Evolutionary conservation across 2,113 vertebrate genomes (phyloP).

Genomic region (Sisor rabdophorus): DNA sequence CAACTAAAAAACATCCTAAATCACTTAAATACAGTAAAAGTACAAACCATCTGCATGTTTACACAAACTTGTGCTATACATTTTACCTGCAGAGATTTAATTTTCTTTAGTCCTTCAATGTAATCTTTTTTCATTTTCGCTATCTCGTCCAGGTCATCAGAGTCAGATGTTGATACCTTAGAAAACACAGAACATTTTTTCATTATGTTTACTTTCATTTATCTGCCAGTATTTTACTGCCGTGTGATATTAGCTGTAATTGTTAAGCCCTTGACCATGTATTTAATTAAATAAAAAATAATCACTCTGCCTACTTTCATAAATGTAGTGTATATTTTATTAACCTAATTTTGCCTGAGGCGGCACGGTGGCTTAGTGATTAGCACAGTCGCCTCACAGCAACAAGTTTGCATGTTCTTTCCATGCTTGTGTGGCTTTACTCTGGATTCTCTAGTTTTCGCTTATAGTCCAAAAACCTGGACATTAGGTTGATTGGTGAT

Average conservation of each 20-base stretch:
- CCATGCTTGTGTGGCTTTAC: too few species aligned
- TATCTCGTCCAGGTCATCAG: slow-evolving; percentile 73
- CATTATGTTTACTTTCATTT: neutral
- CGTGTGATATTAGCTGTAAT: neutral
- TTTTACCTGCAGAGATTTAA: slow-evolving; percentile 79
- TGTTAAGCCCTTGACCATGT: neutral
- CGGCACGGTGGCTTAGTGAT: too few species aligned
- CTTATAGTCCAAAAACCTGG: too few species aligned
- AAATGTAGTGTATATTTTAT: neutral
- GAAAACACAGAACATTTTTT: slow-evolving; percentile 12
- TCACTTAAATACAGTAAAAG: slow-evolving; percentile 2
- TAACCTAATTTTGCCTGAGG: neutral
- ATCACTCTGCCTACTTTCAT: neutral
- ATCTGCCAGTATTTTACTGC: neutral
- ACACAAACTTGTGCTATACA: neutral
- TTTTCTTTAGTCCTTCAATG: slow-evolving; percentile 78
- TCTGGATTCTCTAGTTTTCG: too few species aligned
- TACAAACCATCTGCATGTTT: neutral
- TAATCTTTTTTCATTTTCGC: slow-evolving; percentile 78
- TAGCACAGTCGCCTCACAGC: too few species aligned
- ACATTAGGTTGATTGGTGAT: too few species aligned
- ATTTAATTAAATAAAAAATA: neutral
- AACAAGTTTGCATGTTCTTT: too few species aligned
- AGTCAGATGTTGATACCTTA: slow-evolving; percentile 70
- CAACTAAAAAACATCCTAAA: neutral